Percentiles rank a stretch among this genome's conserved stretches.
These are phyloP conservation scores for Esox niger DNA, from an alignment of 2,113 vertebrate species.

Conservation along the genomic window DNA sequence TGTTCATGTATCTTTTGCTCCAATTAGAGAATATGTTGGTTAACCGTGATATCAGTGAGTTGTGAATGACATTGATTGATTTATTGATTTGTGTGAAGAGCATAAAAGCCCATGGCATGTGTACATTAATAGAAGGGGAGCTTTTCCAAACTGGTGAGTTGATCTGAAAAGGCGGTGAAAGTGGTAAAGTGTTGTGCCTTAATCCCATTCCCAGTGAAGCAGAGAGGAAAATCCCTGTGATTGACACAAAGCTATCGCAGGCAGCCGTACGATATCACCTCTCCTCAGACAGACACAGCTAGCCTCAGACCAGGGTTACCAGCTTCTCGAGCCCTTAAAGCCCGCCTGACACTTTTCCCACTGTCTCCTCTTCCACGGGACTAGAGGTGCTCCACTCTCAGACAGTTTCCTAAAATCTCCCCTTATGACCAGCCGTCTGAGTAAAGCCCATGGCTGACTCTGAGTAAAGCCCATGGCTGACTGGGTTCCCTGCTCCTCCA, in stretches of 20 bases:
- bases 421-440: neutral
- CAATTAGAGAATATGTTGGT: neutral
- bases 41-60: neutral
- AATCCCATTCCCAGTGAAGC: slow-evolving; percentile 68
- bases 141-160: neutral
- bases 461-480: neutral
- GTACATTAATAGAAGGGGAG: neutral
- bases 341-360: neutral
- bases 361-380: neutral
- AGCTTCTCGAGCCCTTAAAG: neutral
- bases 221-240: slow-evolving; percentile 62
- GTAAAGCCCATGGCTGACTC: neutral
- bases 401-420: neutral
- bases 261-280: slow-evolving; percentile 37
- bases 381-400: neutral
- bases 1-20: neutral
- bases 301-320: neutral
- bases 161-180: slow-evolving; percentile 40
- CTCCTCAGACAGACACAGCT: slow-evolving; percentile 3
- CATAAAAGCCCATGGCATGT: neutral
- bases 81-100: neutral
- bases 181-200: slow-evolving; percentile 63
- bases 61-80: neutral
- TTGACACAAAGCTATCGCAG: slow-evolving; percentile 49
- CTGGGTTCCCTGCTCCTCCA: neutral